phyloP scores from a whole-genome alignment of 2,113 vertebrate species.

The Neolamprologus longior region DNA sequence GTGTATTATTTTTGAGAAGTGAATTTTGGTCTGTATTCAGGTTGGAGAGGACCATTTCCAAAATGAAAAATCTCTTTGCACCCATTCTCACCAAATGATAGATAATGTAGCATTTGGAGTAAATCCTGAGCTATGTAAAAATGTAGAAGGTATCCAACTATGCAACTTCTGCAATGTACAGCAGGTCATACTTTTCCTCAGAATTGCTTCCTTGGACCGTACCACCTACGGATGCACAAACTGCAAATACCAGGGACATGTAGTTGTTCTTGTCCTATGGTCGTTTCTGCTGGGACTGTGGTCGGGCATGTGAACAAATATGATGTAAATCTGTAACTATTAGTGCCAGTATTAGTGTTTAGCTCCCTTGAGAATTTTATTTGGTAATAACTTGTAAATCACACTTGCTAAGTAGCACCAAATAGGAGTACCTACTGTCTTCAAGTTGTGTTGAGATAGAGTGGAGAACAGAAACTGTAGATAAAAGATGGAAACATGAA shows the following conservation, averaged over 20 bases:
- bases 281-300: rapidly evolving
- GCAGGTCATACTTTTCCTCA: not conserved
- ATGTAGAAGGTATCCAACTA: not conserved
- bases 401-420: not conserved
- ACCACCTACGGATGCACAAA: not conserved
- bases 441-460: not conserved
- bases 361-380: not conserved
- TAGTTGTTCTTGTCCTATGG: not conserved
- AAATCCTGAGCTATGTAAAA: not conserved
- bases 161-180: not conserved
- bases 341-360: not conserved
- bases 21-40: not conserved
- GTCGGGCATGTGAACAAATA: not conserved
- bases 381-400: not conserved
- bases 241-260: not conserved
- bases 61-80: not conserved
- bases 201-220: not conserved
- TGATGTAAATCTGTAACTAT: not conserved
- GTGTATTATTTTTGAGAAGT: not conserved
- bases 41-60: not conserved
- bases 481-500: not conserved
- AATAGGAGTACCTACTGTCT: not conserved
- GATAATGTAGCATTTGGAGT: not conserved
- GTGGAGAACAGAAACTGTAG: not conserved
- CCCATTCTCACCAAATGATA: not conserved